Evolutionary conservation across 37 sponge, comb jelly and placozoan genomes (phyloP).

Genomic region (Petrosia ficiformis): DNA sequence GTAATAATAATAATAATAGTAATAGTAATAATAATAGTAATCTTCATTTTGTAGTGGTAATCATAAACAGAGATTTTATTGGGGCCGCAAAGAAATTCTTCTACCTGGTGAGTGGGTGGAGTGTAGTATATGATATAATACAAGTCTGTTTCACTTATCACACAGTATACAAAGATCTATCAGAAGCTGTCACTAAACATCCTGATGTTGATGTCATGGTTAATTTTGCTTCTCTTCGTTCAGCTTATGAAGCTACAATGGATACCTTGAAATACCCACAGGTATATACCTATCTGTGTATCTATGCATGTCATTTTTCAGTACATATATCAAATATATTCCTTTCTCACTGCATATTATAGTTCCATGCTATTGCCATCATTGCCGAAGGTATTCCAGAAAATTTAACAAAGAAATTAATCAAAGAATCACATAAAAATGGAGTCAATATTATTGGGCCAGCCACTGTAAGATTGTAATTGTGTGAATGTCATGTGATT

Average conservation of each 20-base stretch:
- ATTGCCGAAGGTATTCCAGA: constrained; percentile 99
- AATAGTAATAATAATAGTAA: neutral
- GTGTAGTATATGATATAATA: neutral
- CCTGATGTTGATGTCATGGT: constrained; percentile 83
- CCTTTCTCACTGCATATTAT: neutral
- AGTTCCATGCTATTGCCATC: constrained; percentile 86
- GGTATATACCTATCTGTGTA: constrained; percentile 47
- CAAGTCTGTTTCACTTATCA: neutral
- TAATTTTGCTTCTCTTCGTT: constrained; percentile 96
- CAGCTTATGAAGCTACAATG: constrained; percentile 90
- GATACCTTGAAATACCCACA: constrained; percentile 65
- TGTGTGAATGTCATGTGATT: neutral
- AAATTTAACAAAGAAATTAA: constrained; percentile 85
- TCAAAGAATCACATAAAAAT: constrained; percentile 70
- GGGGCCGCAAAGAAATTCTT: constrained; percentile 92
- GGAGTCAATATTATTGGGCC: constrained; percentile 92
- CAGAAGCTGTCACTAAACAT: constrained; percentile 77
- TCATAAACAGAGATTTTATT: constrained; percentile 96
- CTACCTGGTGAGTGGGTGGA: constrained; percentile 67
- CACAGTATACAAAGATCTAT: constrained; percentile 89
- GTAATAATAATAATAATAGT: too few relatives aligned
- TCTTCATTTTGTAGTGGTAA: constrained; percentile 60
- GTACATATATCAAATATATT: neutral
- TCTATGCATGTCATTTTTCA: too few relatives aligned
- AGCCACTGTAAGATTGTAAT: constrained; percentile 71